Evolutionary conservation across 2,888 invertebrate genomes (phyloP), one percentile per base, ranked within the genome.

Genomic region (Diloba caeruleocephala): DNA sequence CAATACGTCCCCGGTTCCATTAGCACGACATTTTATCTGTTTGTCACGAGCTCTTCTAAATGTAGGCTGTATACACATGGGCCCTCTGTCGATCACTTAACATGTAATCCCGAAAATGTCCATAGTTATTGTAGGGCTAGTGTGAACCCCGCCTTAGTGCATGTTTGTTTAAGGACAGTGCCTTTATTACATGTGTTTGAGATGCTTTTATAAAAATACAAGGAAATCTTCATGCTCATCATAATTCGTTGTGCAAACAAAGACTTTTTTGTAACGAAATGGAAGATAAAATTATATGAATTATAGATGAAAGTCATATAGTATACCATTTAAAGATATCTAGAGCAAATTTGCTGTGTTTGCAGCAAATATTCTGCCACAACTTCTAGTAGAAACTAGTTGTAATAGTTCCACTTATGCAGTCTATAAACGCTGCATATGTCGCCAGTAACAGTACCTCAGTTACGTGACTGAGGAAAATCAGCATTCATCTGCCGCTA

Each of bases 391-490:
- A 45, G 42, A 61, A 61, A 57, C 69, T 49, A 59, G 69, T 69
- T 66, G 51, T 52, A 62, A 65, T 44, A 71, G 53, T 51, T 61
- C 53, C 36, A 76, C 66, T 68, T 70, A 65, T 55, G 61, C 49
- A 49, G 54, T 50, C 44, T 55, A 55, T 61, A 56, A 70, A 51
- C 52, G 53, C 46, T 42, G 58, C 37, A 56, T 55, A 69, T 58
- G 64, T 70, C 53, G 46, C 68, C 58, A 62, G 57, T 84, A 88
- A 85, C 86, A 78, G 88, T 87, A 81, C 56, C 60, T 73, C 65
- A 70, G 74, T 79, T 84, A 89, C 87, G 89, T 89, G 89, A 84
- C 83, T 81, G 71, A 79, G 78, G 78, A 78, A 81, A 82, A 82
- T 84, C 84, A 74, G 68, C 79, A 79, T 79, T 83, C 73, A 81